phyloP scores from a whole-genome alignment of 1,140 invertebrate species.

The Magallana angulata region DNA sequence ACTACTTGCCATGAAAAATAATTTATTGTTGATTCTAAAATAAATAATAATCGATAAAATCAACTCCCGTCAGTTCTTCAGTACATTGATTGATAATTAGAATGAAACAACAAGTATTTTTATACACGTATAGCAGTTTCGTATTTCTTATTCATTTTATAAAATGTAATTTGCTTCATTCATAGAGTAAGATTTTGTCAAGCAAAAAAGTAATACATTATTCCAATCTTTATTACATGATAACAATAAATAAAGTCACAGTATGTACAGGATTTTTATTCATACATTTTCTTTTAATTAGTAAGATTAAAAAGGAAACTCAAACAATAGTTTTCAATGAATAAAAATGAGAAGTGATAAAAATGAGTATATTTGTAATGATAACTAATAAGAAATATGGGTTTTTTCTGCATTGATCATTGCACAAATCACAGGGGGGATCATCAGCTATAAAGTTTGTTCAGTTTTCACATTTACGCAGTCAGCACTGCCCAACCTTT shows the following conservation, averaged over 20 bases:
- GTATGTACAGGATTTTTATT: slow-evolving; percentile 29
- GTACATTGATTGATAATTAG: no score
- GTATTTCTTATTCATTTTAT: no score
- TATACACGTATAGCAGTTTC: no score
- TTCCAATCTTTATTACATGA: neutral
- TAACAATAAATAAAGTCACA: slow-evolving; percentile 28
- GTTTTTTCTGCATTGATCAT: slow-evolving; percentile 20
- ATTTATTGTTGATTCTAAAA: no score
- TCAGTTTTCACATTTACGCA: neutral
- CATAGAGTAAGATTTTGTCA: no score
- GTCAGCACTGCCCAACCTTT: slow-evolving; percentile 15
- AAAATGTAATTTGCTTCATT: no score
- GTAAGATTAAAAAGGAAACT: neutral
- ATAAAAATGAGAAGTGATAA: neutral
- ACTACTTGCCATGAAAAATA: no score
- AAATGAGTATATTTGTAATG: neutral
- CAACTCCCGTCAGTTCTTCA: no score
- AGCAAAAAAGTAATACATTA: no score
- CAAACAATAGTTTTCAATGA: neutral
- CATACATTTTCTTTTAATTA: neutral
- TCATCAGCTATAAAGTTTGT: neutral
- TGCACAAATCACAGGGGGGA: slow-evolving; percentile 7
- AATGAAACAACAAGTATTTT: no score
- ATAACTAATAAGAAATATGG: neutral
- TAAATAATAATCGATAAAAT: no score